Conservation (phyloP, 1,140 invertebrate genomes). For the Drosophila equinoxialis region DNA sequence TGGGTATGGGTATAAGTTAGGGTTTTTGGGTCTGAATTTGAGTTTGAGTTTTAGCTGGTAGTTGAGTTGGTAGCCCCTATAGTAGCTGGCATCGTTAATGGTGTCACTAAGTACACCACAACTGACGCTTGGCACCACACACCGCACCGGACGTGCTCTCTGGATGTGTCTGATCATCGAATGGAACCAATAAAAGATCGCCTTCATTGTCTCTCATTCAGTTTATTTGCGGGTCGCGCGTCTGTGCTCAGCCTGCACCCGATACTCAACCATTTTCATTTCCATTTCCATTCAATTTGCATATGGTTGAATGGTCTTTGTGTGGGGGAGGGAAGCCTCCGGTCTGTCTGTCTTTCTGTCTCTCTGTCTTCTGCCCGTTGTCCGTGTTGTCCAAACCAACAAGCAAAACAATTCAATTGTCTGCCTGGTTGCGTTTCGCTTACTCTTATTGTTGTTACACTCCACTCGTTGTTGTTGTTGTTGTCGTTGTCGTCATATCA, state of each 20-base stretch:
- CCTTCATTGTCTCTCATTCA: slow-evolving; percentile 66
- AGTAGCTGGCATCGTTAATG: slow-evolving; percentile 61
- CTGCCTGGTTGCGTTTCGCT: slow-evolving; percentile 62
- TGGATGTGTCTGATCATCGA: slow-evolving; percentile 73
- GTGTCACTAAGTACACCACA: slow-evolving; percentile 80
- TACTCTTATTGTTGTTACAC: slow-evolving; percentile 19
- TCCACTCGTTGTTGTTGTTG: slow-evolving; percentile 6
- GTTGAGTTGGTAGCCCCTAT: slow-evolving; percentile 2
- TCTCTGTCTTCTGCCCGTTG: no score
- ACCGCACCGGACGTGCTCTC: slow-evolving; percentile 46
- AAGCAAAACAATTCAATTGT: slow-evolving; percentile 82
- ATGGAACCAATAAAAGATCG: slow-evolving; percentile 82
- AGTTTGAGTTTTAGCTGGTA: no score
- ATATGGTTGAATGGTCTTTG: slow-evolving; percentile 73
- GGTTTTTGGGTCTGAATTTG: no score
- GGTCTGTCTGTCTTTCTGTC: neutral
- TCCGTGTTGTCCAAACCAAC: slow-evolving; percentile 12
- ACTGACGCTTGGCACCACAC: slow-evolving; percentile 40
- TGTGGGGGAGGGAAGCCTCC: slow-evolving; percentile 14
- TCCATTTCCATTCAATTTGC: slow-evolving; percentile 78
- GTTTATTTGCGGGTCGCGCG: slow-evolving; percentile 62
- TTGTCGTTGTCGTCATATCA: slow-evolving; percentile 55
- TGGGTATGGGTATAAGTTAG: slow-evolving; percentile 3
- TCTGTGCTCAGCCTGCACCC: slow-evolving; percentile 51
- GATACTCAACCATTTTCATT: slow-evolving; percentile 36